Conservation (phyloP, 2,797 vertebrate species). For the Potorous gilbertii region DNA sequence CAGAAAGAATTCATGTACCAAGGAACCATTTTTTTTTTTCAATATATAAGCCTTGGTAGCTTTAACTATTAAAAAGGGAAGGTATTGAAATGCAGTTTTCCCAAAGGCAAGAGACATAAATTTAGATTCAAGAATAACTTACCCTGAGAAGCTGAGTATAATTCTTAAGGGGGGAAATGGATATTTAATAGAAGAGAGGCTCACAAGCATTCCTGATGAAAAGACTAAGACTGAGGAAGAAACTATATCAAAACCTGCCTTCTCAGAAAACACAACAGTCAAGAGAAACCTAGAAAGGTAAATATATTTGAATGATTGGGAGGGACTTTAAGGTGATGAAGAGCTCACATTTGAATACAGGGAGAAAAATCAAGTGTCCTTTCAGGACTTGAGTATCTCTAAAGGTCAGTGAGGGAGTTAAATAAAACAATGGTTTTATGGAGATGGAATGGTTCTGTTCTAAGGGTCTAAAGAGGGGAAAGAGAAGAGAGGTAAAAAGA, state of each 20-base stretch:
- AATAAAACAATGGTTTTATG: background rate
- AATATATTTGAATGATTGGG: background rate
- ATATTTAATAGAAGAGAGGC: background rate
- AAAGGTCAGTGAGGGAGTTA: background rate
- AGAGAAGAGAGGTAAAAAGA: background rate
- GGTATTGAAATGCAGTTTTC: background rate
- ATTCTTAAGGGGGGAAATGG: background rate
- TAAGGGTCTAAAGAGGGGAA: background rate
- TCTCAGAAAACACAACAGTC: background rate
- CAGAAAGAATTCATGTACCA: background rate
- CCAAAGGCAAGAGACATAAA: background rate
- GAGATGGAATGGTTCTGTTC: background rate
- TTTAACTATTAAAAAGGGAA: background rate
- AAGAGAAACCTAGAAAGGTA: background rate
- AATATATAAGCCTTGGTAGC: background rate
- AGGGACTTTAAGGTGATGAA: background rate
- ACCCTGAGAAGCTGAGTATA: background rate
- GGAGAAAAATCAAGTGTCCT: background rate
- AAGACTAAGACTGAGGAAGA: background rate
- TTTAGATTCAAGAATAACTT: background rate
- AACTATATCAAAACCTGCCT: background rate
- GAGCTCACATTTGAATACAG: background rate
- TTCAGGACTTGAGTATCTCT: background rate
- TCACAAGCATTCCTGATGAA: background rate
- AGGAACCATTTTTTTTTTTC: background rate